phyloP scores from a whole-genome alignment of 2,113 vertebrate species.

The Ranitomeya variabilis region DNA sequence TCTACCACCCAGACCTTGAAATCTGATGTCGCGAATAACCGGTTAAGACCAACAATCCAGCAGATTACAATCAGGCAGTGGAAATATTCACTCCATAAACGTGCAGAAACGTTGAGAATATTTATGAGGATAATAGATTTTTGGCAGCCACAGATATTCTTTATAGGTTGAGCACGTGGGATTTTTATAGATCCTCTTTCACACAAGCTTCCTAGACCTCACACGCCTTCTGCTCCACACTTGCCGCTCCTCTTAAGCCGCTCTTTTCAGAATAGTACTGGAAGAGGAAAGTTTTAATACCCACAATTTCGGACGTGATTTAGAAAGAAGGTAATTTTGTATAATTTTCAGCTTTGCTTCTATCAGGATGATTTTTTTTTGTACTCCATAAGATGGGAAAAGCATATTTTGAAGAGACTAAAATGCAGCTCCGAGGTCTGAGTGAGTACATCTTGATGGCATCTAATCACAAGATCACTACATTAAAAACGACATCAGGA shows the following conservation, averaged over 20 bases:
- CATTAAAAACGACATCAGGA: neutral
- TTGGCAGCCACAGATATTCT: slow-evolving; percentile 48
- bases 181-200: slow-evolving; percentile 47
- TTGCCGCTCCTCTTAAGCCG: neutral
- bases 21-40: neutral
- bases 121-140: slow-evolving; percentile 56
- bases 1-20: neutral
- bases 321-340: neutral
- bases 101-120: slow-evolving; percentile 47
- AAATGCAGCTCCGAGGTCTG: neutral
- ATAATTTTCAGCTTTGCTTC: slow-evolving; percentile 6
- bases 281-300: neutral
- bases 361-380: neutral
- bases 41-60: slow-evolving; percentile 27
- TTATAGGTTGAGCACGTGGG: slow-evolving; percentile 41
- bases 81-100: slow-evolving; percentile 38
- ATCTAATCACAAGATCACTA: neutral
- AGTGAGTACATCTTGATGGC: neutral
- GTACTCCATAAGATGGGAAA: no score
- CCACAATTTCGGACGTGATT: neutral
- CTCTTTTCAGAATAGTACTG: neutral
- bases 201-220: slow-evolving; percentile 11
- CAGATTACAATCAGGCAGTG: slow-evolving; percentile 20
- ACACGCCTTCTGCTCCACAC: neutral
- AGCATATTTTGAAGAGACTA: neutral